A percentile compares a stretch with the other conserved stretches of the same genome.
Evolutionary conservation across 2,888 invertebrate species (phyloP).

Genomic region (Drosophila suboccidentalis): DNA sequence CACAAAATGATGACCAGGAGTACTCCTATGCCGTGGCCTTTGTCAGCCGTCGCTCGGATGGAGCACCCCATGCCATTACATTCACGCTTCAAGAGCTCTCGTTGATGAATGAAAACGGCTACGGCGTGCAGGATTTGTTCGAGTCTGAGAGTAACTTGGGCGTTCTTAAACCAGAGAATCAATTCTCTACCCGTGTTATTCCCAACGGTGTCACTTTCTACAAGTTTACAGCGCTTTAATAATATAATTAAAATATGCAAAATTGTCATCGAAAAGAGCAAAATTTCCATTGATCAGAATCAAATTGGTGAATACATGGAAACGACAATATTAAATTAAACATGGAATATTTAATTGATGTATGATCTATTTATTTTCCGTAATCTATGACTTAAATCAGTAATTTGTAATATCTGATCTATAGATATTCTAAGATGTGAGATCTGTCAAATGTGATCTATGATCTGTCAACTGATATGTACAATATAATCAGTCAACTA

Average conservation of each 20-base stretch:
- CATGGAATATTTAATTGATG: too few species aligned
- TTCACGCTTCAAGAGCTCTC: constrained; percentile 81
- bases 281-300: neutral
- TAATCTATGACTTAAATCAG: too few species aligned
- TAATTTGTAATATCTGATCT: too few species aligned
- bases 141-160: constrained; percentile 37
- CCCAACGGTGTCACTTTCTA: constrained; percentile 81
- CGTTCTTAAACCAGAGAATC: constrained; percentile 10
- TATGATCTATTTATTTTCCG: too few species aligned
- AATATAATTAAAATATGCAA: constrained; percentile 4
- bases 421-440: too few species aligned
- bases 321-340: neutral
- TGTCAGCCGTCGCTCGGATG: constrained; percentile 85
- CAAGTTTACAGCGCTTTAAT: constrained; percentile 73
- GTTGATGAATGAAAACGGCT: constrained; percentile 81
- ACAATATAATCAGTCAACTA: too few species aligned
- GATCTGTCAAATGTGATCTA: too few species aligned
- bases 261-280: neutral
- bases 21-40: constrained; percentile 86
- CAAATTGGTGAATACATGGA: neutral
- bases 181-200: constrained; percentile 73
- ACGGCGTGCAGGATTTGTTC: constrained; percentile 77
- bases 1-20: constrained; percentile 72
- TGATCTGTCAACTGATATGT: too few species aligned
- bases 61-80: constrained; percentile 83